These are phyloP conservation scores for Cosmia trapezina DNA, from an alignment of 2,888 invertebrate species.

Conservation along the genomic window DNA sequence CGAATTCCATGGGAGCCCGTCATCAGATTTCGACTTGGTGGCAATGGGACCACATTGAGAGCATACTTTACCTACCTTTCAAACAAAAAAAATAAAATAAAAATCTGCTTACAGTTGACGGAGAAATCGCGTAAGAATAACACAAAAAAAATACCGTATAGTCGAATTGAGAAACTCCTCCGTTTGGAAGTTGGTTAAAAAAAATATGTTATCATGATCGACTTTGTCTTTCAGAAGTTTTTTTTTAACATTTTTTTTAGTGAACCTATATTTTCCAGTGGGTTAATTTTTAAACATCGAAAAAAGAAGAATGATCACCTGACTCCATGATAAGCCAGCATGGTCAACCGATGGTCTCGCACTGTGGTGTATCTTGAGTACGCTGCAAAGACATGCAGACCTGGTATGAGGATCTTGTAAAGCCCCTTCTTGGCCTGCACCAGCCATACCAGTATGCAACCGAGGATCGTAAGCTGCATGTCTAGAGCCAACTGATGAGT, in stretches of 20 bases:
- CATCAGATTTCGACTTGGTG: too few relatives aligned
- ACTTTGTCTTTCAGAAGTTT: too few relatives aligned
- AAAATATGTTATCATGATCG: too few relatives aligned
- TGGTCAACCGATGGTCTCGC: constrained; percentile 91
- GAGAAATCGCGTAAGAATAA: too few relatives aligned
- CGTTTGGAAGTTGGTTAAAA: too few relatives aligned
- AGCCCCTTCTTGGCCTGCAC: constrained; percentile 89
- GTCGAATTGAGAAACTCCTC: too few relatives aligned
- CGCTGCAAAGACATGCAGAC: constrained; percentile 90
- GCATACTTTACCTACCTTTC: too few relatives aligned
- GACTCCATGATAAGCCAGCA: constrained; percentile 92
- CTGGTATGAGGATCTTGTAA: constrained; percentile 89
- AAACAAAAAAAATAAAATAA: too few relatives aligned
- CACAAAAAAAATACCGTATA: too few relatives aligned
- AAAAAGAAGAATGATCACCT: constrained; percentile 79
- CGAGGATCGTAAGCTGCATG: constrained; percentile 93
- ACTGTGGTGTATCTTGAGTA: constrained; percentile 92
- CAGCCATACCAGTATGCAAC: constrained; percentile 92
- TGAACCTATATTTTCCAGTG: background rate
- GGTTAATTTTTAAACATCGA: background rate
- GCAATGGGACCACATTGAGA: too few relatives aligned
- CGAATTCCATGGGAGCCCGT: too few relatives aligned
- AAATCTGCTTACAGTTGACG: too few relatives aligned
- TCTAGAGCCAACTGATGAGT: constrained; percentile 94
- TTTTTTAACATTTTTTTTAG: background rate